Percentiles rank a stretch among this genome's conserved stretches.
phyloP scores from a whole-genome alignment of 2,113 vertebrate species.

The Notarius quadriscutis region DNA sequence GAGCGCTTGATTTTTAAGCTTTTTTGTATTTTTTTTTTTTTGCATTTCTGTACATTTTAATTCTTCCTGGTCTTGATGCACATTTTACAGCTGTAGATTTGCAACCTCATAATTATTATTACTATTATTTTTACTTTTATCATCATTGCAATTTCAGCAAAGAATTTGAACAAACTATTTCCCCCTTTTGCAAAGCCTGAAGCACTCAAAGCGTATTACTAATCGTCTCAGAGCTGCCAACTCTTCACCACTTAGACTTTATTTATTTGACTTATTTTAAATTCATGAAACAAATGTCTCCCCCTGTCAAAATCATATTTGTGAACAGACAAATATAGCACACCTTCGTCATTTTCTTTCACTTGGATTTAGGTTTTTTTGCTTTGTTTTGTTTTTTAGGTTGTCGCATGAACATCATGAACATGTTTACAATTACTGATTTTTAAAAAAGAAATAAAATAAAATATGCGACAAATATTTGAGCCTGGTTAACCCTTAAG shows the following conservation, averaged over 20 bases:
- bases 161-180: neutral
- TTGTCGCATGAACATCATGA: neutral
- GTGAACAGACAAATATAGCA: neutral
- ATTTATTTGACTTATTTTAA: conserved; percentile 51
- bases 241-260: conserved; percentile 53
- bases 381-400: too few species aligned
- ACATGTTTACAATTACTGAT: neutral
- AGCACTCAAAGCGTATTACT: conserved; percentile 50
- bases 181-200: neutral
- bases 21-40: too few species aligned
- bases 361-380: neutral
- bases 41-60: too few species aligned
- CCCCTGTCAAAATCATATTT: neutral
- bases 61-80: neutral
- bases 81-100: conserved; percentile 11
- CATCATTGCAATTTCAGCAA: neutral
- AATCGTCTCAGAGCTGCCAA: conserved; percentile 58
- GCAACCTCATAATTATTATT: neutral
- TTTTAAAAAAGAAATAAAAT: neutral
- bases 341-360: neutral
- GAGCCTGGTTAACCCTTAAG: neutral
- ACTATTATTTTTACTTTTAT: neutral
- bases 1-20: too few species aligned
- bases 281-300: neutral
- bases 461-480: neutral